Evolutionary conservation across 2,888 invertebrate genomes (phyloP).

Genomic region (Plusia festucae): DNA sequence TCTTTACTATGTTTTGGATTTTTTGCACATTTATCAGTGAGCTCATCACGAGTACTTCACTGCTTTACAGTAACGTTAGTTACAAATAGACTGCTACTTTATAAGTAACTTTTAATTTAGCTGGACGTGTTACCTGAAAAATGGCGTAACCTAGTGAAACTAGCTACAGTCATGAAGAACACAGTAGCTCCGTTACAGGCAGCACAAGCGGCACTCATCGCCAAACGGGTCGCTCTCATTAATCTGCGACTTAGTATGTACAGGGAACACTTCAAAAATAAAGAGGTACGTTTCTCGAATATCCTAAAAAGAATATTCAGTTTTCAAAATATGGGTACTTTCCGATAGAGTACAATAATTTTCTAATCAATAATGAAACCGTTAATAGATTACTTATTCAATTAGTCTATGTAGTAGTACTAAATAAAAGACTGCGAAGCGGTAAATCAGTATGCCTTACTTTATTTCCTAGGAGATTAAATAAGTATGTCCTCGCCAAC

Average conservation of each 20-base stretch:
- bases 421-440: too few relatives aligned
- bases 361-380: too few relatives aligned
- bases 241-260: constrained; percentile 94
- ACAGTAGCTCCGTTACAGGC: constrained; percentile 96
- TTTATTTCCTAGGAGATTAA: too few relatives aligned
- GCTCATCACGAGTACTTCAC: too few relatives aligned
- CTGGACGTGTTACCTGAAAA: constrained; percentile 95
- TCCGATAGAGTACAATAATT: too few relatives aligned
- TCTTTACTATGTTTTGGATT: neutral
- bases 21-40: too few relatives aligned
- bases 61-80: neutral
- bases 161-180: constrained; percentile 95
- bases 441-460: too few relatives aligned
- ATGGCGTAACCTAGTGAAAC: constrained; percentile 96
- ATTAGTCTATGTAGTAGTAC: too few relatives aligned
- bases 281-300: constrained; percentile 68
- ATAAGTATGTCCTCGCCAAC: too few relatives aligned
- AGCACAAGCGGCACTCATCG: constrained; percentile 95
- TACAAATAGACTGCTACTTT: neutral
- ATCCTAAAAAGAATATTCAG: too few relatives aligned
- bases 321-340: too few relatives aligned
- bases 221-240: constrained; percentile 94
- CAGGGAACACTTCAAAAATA: constrained; percentile 92
- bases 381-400: too few relatives aligned
- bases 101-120: constrained; percentile 60